phyloP scores from a whole-genome alignment of 1,140 invertebrate genomes.

The Drosophila elegans region DNA sequence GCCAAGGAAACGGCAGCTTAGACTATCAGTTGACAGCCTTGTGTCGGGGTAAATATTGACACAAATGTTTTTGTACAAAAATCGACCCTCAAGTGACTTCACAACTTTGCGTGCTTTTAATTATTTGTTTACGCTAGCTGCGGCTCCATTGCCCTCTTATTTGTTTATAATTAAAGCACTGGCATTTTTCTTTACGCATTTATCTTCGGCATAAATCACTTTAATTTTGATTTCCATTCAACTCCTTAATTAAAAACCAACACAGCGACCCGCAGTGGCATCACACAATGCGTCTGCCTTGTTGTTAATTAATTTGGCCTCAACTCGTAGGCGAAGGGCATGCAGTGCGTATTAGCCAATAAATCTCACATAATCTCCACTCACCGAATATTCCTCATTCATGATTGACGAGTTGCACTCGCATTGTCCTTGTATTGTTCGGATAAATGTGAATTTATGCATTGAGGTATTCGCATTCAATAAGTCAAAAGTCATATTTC shows the following conservation, averaged over 20 bases:
- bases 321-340: conserved; percentile 32
- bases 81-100: conserved; percentile 60
- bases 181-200: conserved; percentile 28
- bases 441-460: conserved; percentile 16
- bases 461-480: conserved; percentile 2
- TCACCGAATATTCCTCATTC: conserved; percentile 6
- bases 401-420: conserved; percentile 8
- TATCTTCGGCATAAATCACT: conserved; percentile 57
- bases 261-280: conserved; percentile 35
- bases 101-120: conserved; percentile 65
- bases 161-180: conserved; percentile 77
- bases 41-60: conserved; percentile 68
- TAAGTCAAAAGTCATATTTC: background rate
- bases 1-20: conserved; percentile 46
- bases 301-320: conserved; percentile 79
- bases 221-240: conserved; percentile 63
- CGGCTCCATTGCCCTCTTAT: conserved; percentile 54
- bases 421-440: conserved; percentile 34
- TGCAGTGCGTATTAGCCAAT: conserved; percentile 61
- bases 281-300: conserved; percentile 38
- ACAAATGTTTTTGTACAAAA: conserved; percentile 64
- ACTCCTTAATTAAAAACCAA: conserved; percentile 79
- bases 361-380: conserved; percentile 42
- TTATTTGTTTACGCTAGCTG: conserved; percentile 77
- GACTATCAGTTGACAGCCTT: conserved; percentile 66